phyloP scores from a whole-genome alignment of 2,888 invertebrate genomes.

The Amphimallon solstitiale region DNA sequence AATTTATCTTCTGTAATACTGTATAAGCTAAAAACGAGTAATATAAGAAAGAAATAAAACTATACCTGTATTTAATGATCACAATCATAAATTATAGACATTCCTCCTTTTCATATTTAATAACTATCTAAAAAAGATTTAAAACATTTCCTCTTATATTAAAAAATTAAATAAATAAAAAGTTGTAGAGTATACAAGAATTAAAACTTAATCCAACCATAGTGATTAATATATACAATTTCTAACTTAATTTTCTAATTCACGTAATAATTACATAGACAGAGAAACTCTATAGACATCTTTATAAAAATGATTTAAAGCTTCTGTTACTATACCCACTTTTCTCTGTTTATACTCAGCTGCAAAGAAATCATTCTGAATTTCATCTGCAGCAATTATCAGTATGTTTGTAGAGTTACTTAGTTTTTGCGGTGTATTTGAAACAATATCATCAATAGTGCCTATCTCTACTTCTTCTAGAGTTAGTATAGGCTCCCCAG shows the following conservation, averaged over 20 bases:
- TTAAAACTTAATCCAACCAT: no score
- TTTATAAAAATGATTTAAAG: slow-evolving; percentile 55
- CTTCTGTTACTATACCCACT: slow-evolving; percentile 52
- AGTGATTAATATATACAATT: no score
- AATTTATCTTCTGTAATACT: no score
- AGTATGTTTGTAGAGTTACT: slow-evolving; percentile 44
- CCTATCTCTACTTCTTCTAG: slow-evolving; percentile 31
- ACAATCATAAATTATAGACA: no score
- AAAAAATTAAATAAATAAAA: no score
- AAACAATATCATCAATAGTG: slow-evolving; percentile 6
- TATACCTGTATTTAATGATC: no score
- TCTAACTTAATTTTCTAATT: not conserved
- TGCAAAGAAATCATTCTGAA: slow-evolving; percentile 54
- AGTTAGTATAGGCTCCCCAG: slow-evolving; percentile 29
- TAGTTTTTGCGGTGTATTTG: not conserved
- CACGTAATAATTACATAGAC: slow-evolving; percentile 20
- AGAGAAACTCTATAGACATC: slow-evolving; percentile 45
- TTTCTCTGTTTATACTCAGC: slow-evolving; percentile 45
- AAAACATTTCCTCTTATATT: no score
- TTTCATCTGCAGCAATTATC: slow-evolving; percentile 52
- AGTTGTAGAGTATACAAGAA: no score
- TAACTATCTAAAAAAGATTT: no score
- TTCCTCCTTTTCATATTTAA: no score
- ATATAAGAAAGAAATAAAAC: no score
- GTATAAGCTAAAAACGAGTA: no score